phyloP scores from a whole-genome alignment of 2,113 vertebrate genomes.

The Cinclus cinclus region DNA sequence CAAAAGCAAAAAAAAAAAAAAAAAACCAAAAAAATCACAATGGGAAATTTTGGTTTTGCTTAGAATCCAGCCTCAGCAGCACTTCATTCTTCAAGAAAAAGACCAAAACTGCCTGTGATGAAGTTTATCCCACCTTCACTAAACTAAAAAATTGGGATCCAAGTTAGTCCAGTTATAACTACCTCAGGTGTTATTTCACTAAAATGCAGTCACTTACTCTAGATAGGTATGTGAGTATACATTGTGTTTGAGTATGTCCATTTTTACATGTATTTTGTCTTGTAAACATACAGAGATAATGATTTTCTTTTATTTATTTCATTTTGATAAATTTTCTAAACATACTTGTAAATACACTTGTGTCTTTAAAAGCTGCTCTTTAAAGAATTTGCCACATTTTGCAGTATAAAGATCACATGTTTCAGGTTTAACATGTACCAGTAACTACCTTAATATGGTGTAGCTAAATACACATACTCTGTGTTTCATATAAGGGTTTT shows the following conservation, averaged over 20 bases:
- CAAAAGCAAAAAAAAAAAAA: not conserved
- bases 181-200: not conserved
- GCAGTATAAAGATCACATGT: not conserved
- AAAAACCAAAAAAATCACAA: too few relatives aligned
- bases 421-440: not conserved
- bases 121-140: not conserved
- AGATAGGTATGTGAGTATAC: rapidly evolving
- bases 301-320: not conserved
- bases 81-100: not conserved
- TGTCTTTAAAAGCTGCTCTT: not conserved
- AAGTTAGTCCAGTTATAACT: not conserved
- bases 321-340: not conserved
- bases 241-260: not conserved
- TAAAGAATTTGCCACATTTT: not conserved
- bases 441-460: not conserved
- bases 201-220: not conserved
- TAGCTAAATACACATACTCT: not conserved
- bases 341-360: not conserved
- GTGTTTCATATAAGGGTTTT: not conserved
- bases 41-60: not conserved
- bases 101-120: rapidly evolving
- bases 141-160: not conserved
- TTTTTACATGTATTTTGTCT: not conserved
- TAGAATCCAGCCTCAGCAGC: not conserved
- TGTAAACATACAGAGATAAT: not conserved